These are phyloP conservation scores for Masticophis lateralis DNA, from an alignment of 2,797 vertebrate species.

Conservation along the genomic window DNA sequence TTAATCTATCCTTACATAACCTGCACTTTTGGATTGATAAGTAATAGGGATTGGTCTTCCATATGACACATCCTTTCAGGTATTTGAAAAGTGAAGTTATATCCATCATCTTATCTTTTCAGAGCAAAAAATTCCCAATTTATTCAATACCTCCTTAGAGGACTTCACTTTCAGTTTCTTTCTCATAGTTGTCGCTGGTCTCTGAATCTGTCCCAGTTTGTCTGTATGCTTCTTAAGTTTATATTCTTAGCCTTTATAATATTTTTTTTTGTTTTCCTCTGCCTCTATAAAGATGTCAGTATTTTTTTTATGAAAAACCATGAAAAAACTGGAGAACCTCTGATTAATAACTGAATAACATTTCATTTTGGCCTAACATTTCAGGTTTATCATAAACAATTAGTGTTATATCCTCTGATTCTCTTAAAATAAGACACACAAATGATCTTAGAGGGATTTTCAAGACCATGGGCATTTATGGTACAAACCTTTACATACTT, in stretches of 20 bases:
- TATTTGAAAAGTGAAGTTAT: not conserved
- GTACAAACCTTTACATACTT: not conserved
- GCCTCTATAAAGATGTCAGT: not conserved
- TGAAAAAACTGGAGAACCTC: constrained; percentile 5
- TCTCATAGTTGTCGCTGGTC: not conserved
- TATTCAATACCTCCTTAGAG: not conserved
- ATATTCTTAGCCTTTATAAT: not conserved
- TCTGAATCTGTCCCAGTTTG: not conserved
- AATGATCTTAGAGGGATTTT: not conserved
- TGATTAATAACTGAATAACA: not conserved
- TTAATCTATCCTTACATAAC: not conserved
- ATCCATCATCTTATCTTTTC: not conserved
- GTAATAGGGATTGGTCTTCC: not conserved
- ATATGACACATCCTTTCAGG: not conserved
- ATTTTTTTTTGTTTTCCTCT: not conserved
- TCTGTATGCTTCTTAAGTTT: not conserved
- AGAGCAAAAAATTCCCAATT: not conserved
- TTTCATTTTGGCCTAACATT: not conserved
- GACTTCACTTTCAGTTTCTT: not conserved
- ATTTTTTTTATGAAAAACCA: not conserved
- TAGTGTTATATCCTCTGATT: not conserved
- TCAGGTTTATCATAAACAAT: not conserved
- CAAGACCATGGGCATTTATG: not conserved
- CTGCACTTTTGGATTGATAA: not conserved
- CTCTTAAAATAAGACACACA: not conserved